These are phyloP conservation scores for Drosophila pachea DNA, from an alignment of 1,140 invertebrate genomes.

Conservation along the genomic window DNA sequence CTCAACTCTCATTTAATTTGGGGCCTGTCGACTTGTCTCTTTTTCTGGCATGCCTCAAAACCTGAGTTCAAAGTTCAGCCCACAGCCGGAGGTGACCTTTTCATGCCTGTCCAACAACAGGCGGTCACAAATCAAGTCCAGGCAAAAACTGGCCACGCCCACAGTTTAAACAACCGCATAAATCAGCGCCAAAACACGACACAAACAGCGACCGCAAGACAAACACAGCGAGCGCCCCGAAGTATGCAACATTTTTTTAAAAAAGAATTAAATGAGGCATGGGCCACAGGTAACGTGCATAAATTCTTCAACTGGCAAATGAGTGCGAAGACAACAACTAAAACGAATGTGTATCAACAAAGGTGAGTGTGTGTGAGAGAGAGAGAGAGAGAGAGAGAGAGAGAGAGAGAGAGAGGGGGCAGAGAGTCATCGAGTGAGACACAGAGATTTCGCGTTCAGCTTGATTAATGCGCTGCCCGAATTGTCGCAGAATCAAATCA, in stretches of 20 bases:
- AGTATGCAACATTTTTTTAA: constrained; percentile 47
- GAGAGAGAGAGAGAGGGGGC: background rate
- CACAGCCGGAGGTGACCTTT: constrained; percentile 57
- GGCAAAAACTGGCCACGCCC: constrained; percentile 46
- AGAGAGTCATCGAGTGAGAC: too few species aligned
- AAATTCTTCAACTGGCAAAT: constrained; percentile 18
- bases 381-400: too few species aligned
- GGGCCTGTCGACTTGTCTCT: constrained; percentile 48
- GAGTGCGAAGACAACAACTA: constrained; percentile 43
- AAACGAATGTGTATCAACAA: too few species aligned
- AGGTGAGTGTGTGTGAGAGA: too few species aligned
- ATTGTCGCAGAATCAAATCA: constrained; percentile 12
- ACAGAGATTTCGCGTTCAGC: constrained; percentile 9
- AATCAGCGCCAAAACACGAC: constrained; percentile 56
- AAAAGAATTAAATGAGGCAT: constrained; percentile 7
- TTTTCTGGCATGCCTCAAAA: constrained; percentile 57
- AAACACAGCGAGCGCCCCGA: constrained; percentile 16
- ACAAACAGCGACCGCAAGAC: background rate
- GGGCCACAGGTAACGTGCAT: background rate
- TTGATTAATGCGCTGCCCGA: constrained; percentile 43
- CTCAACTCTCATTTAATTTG: constrained; percentile 53
- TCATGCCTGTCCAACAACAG: constrained; percentile 5
- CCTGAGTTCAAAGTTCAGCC: constrained; percentile 53
- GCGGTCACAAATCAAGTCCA: constrained; percentile 66
- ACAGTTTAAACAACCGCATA: constrained; percentile 55